Evolutionary conservation across 2,113 vertebrate genomes (phyloP).

Genomic region (Terrapene triunguis): DNA sequence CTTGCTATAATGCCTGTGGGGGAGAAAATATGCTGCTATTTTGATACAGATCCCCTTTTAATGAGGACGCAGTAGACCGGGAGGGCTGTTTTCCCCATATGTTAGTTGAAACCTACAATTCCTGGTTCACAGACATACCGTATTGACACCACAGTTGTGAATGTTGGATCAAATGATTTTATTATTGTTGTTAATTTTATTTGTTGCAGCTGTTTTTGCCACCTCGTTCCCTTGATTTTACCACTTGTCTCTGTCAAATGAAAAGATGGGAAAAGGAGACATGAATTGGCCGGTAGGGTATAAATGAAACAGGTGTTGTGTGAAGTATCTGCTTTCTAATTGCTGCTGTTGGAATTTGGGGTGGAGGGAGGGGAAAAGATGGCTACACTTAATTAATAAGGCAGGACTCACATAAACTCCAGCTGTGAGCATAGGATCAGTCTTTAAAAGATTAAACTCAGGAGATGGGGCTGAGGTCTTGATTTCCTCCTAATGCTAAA

Average conservation of each 20-base stretch:
- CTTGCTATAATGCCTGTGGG: constrained; percentile 56
- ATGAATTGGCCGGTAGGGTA: not conserved
- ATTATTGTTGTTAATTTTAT: not conserved
- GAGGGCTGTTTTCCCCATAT: constrained; percentile 20
- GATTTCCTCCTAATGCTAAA: constrained; percentile 58
- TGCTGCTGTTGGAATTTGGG: constrained; percentile 69
- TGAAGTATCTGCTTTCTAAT: constrained; percentile 76
- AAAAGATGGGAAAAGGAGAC: constrained; percentile 15
- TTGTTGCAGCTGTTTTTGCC: not conserved
- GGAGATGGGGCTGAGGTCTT: constrained; percentile 62
- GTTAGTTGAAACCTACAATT: not conserved
- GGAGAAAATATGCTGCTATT: constrained; percentile 60
- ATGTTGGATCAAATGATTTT: not conserved
- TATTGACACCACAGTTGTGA: not conserved
- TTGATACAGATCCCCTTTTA: constrained; percentile 69
- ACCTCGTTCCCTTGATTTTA: constrained; percentile 27
- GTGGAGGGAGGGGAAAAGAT: not conserved
- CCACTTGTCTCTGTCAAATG: not conserved
- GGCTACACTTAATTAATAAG: constrained; percentile 77
- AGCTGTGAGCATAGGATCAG: constrained; percentile 75
- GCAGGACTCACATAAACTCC: constrained; percentile 74
- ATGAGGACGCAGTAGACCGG: constrained; percentile 46
- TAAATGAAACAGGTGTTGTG: constrained; percentile 70
- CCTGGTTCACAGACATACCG: not conserved
- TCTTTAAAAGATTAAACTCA: constrained; percentile 69